Percentiles rank a stretch among this genome's conserved stretches.
Evolutionary conservation across 2,113 vertebrate species (phyloP).

Genomic region (Menidia beryllina): DNA sequence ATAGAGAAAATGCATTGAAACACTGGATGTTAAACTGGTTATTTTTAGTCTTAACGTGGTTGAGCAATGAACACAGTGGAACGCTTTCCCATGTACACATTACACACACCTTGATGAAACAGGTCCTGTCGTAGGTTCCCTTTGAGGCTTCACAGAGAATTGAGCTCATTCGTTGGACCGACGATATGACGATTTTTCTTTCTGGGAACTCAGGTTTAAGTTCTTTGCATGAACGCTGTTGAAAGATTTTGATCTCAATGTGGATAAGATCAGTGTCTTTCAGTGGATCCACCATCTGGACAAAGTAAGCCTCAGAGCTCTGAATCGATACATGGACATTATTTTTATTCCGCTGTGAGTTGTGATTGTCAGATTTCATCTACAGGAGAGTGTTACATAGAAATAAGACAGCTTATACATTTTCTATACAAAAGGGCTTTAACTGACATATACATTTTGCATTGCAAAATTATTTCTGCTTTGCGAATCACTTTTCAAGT

Average conservation of each 20-base stretch:
- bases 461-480: neutral
- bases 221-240: neutral
- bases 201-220: neutral
- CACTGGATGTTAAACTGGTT: neutral
- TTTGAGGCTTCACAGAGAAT: neutral
- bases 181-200: neutral
- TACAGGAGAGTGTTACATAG: slow-evolving; percentile 24
- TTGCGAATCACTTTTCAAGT: neutral
- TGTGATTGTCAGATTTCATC: slow-evolving; percentile 7
- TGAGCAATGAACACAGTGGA: neutral
- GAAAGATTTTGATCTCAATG: neutral
- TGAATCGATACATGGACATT: neutral
- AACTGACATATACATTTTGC: neutral
- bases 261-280: neutral
- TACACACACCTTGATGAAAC: slow-evolving; percentile 35
- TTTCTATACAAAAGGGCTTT: too few relatives aligned
- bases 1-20: neutral
- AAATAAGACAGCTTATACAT: neutral
- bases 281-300: neutral
- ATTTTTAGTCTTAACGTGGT: too few relatives aligned
- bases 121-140: neutral
- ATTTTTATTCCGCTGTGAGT: slow-evolving; percentile 10
- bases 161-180: neutral
- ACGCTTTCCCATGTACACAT: neutral
- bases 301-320: neutral